phyloP scores from a whole-genome alignment of 2,888 invertebrate species.

The Troides aeacus region DNA sequence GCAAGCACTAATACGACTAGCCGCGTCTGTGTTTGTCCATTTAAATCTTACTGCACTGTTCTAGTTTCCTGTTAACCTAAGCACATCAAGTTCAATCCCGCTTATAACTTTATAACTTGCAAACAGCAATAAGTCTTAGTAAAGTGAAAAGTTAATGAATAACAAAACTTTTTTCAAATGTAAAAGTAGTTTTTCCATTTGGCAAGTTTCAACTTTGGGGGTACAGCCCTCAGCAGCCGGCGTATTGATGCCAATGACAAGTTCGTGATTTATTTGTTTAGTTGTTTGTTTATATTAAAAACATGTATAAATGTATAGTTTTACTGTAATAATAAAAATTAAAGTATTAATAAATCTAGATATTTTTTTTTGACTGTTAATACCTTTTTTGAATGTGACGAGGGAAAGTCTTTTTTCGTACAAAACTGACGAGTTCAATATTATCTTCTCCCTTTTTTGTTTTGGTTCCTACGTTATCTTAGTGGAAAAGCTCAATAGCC shows the following conservation, averaged over 20 bases:
- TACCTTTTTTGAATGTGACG: too few species aligned
- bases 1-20: background rate
- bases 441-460: too few species aligned
- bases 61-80: conserved; percentile 2
- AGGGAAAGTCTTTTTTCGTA: too few species aligned
- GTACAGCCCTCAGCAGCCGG: background rate
- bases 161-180: conserved; percentile 9
- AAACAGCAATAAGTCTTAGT: conserved; percentile 10
- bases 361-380: too few species aligned
- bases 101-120: conserved; percentile 5
- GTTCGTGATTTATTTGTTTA: conserved; percentile 12
- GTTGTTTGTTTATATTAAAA: background rate
- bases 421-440: too few species aligned
- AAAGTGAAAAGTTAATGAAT: conserved; percentile 21
- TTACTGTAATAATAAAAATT: too few species aligned
- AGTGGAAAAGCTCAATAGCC: too few species aligned
- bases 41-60: background rate
- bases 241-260: conserved; percentile 9
- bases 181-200: conserved; percentile 16
- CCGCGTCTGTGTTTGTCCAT: background rate
- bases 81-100: conserved; percentile 6
- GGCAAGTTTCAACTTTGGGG: conserved; percentile 15
- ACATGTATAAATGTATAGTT: too few species aligned
- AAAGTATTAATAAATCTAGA: too few species aligned
- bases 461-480: too few species aligned